Base-by-base conservation (phyloP, 2,797 vertebrate species). In the Chrosomus eos region DNA sequence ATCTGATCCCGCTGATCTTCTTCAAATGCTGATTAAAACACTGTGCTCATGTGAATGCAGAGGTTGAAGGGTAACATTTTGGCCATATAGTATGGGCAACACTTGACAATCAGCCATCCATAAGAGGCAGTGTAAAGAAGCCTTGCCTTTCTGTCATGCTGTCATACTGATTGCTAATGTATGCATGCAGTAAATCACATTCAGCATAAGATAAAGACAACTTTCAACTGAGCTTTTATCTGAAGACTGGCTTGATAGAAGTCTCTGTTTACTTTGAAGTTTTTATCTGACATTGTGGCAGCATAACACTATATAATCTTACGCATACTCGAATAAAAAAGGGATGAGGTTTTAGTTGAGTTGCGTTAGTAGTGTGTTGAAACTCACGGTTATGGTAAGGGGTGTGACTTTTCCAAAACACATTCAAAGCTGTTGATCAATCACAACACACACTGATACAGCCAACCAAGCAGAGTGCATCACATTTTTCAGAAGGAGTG, bases 91-190 rank as follows among this genome's bases (percentile, higher is more conserved):
- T 31, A 85, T 48, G 26, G 43, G 16, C 76, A 73, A 64, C 83
- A 80, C 83, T 85, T 72, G 55, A 58, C 55, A 85, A 85, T 85
- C 83, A 85, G 76, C 26, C 76, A 64, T 71, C 53, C 21, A 60
- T 40, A 48, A 76, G 72, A 53, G 28, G 2, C 58, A 51, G 81
- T 66, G 43, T 62, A 75, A 75, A 83, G 43, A 76, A 68, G 60
- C 7, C 33, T 55, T 40, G 38, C 23, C 51, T 53, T 64, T 72
- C 55, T 51, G 76, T 71, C 76, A 85, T 85, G 83, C 83, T 85
- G 76, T 80, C 83, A 53, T 60, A 14, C 76, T 85, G 83, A 85
- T 85, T 85, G 53, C 67, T 85, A 85, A 85, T 85, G 76, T 85
- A 85, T 85, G 75, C 75, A 62, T 72, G 76, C 6, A 26, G 67